Percentiles rank a stretch among this genome's conserved stretches.
These are phyloP conservation scores for Agriopis aurantiaria DNA, from an alignment of 2,888 invertebrate species.

Conservation along the genomic window DNA sequence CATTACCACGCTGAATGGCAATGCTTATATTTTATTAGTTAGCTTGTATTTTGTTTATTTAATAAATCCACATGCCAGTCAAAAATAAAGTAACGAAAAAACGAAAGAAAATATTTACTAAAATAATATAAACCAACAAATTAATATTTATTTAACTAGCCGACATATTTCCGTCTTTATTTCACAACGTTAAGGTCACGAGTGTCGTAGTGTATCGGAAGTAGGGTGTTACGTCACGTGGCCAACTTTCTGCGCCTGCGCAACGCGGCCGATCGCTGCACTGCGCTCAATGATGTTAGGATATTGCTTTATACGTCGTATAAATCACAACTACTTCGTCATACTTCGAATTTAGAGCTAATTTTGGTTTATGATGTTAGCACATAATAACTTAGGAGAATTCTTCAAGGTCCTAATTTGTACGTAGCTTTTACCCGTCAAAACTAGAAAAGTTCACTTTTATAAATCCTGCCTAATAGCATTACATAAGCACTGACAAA, in stretches of 20 bases:
- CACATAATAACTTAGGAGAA: no score
- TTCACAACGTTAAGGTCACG: slow-evolving; percentile 27
- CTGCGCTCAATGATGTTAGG: slow-evolving; percentile 8
- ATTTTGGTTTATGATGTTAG: background rate
- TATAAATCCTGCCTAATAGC: no score
- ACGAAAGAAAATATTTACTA: background rate
- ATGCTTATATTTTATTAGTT: no score
- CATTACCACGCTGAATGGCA: no score
- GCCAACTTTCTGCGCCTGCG: slow-evolving; percentile 58
- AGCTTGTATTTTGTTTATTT: no score
- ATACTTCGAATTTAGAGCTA: background rate
- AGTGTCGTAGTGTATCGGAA: slow-evolving; percentile 51
- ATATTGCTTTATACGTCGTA: slow-evolving; percentile 18
- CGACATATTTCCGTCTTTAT: slow-evolving; percentile 16
- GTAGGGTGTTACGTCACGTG: slow-evolving; percentile 58
- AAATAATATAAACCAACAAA: background rate
- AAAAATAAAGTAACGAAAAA: no score
- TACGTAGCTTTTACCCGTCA: no score
- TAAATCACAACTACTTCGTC: background rate
- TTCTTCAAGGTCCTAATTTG: no score
- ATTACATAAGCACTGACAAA: no score
- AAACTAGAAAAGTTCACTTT: no score
- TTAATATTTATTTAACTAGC: slow-evolving; percentile 5
- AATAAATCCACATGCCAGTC: no score
- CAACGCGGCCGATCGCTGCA: slow-evolving; percentile 34